phyloP scores from a whole-genome alignment of 2,113 vertebrate genomes.

The Phyllostomus hastatus region DNA sequence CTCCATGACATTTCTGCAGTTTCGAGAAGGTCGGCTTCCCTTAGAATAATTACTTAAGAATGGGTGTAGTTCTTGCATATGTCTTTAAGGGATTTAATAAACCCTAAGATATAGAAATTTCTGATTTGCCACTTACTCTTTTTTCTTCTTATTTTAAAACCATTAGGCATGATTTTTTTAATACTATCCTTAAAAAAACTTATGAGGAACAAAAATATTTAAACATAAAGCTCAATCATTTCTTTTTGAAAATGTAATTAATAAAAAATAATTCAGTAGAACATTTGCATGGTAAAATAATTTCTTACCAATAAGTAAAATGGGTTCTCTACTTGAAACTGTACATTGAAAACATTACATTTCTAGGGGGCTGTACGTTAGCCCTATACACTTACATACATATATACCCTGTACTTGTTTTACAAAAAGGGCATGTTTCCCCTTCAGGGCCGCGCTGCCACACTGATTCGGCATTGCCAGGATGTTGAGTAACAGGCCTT shows the following conservation, averaged over 20 bases:
- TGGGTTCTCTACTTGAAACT: neutral
- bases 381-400: neutral
- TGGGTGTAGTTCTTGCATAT: neutral
- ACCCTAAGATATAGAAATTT: neutral
- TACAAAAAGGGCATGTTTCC: neutral
- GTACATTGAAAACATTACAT: neutral
- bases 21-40: neutral
- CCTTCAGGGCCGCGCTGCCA: neutral
- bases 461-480: neutral
- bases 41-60: conserved; percentile 23
- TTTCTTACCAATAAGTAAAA: neutral
- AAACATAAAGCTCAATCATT: neutral
- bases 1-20: neutral
- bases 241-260: neutral
- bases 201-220: neutral
- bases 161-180: neutral
- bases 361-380: neutral
- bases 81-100: neutral
- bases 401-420: neutral
- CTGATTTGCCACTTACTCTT: neutral
- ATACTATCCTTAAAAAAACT: neutral
- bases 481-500: neutral
- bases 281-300: neutral
- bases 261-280: neutral
- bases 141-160: neutral